Percentiles rank a stretch among this genome's conserved stretches.
These are phyloP conservation scores for Orientallactaga sibirica DNA, from an alignment of 2,797 vertebrate species.

Conservation along the genomic window DNA sequence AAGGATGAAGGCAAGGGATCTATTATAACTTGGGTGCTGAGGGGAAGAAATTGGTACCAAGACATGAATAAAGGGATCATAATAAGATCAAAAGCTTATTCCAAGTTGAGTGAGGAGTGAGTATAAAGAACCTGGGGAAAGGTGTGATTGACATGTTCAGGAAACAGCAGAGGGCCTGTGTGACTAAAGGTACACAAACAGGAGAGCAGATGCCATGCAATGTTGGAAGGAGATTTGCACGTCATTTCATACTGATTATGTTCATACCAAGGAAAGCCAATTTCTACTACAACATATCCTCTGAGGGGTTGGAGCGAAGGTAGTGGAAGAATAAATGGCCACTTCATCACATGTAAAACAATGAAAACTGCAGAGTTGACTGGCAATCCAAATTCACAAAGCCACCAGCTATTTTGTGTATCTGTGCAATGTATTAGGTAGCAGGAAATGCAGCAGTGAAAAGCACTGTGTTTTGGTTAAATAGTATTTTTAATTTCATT, in stretches of 20 bases:
- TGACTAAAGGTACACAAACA: not conserved
- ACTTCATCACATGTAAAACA: not conserved
- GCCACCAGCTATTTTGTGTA: not conserved
- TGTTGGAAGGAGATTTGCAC: not conserved
- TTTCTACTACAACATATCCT: not conserved
- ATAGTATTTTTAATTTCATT: not conserved
- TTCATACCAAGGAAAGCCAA: constrained; percentile 6
- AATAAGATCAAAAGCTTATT: not conserved
- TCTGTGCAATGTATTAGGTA: not conserved
- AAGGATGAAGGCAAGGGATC: not conserved
- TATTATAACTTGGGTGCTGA: not conserved
- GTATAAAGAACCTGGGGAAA: not conserved
- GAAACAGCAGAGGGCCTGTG: not conserved
- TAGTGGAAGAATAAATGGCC: not conserved
- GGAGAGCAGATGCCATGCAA: not conserved
- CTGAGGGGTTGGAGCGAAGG: not conserved
- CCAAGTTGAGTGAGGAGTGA: not conserved
- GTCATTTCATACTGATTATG: not conserved
- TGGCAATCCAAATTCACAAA: not conserved
- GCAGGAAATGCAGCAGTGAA: not conserved
- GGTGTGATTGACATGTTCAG: not conserved
- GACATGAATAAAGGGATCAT: not conserved
- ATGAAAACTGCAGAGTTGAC: not conserved
- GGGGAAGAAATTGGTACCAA: not conserved
- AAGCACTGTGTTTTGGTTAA: constrained; percentile 40